Evolutionary conservation across 1,140 invertebrate genomes (phyloP).

Genomic region (Tribolium madens): DNA sequence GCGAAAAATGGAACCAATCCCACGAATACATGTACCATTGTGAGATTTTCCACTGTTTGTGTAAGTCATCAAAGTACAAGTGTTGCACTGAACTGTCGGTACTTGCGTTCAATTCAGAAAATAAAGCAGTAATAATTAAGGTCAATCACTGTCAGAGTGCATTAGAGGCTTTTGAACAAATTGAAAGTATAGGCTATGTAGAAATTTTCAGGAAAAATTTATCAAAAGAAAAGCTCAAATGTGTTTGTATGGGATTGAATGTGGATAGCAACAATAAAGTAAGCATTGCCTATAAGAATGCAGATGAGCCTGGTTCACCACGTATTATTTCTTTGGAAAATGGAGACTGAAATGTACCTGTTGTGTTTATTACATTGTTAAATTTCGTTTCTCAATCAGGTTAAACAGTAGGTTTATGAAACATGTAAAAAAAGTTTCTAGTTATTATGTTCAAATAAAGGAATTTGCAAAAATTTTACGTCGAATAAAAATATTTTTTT

Average conservation of each 20-base stretch:
- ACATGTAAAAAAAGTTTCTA: slow-evolving; percentile 1
- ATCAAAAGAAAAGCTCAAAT: slow-evolving; percentile 6
- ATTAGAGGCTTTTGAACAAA: slow-evolving; percentile 10
- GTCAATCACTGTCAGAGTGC: neutral
- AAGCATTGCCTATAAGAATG: slow-evolving; percentile 26
- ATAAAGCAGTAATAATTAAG: neutral
- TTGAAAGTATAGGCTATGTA: slow-evolving; percentile 15
- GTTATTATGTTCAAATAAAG: neutral
- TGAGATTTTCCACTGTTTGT: neutral
- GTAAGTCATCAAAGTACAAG: neutral
- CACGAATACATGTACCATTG: neutral
- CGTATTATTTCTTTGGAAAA: neutral
- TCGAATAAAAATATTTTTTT: neutral
- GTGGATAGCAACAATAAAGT: slow-evolving; percentile 15
- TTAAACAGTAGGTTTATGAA: slow-evolving; percentile 17
- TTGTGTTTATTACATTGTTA: slow-evolving; percentile 19
- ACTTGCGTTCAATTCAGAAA: neutral
- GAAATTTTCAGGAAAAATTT: slow-evolving; percentile 14
- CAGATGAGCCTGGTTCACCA: slow-evolving; percentile 19
- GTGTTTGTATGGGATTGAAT: slow-evolving; percentile 15
- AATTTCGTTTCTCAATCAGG: slow-evolving; percentile 5
- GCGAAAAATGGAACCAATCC: neutral
- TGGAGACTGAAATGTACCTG: slow-evolving; percentile 2
- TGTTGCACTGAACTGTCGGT: neutral
- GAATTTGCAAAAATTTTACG: slow-evolving; percentile 9